Percentiles rank a stretch among this genome's conserved stretches.
phyloP scores from a whole-genome alignment of 2,113 vertebrate genomes.

The Anser cygnoides region DNA sequence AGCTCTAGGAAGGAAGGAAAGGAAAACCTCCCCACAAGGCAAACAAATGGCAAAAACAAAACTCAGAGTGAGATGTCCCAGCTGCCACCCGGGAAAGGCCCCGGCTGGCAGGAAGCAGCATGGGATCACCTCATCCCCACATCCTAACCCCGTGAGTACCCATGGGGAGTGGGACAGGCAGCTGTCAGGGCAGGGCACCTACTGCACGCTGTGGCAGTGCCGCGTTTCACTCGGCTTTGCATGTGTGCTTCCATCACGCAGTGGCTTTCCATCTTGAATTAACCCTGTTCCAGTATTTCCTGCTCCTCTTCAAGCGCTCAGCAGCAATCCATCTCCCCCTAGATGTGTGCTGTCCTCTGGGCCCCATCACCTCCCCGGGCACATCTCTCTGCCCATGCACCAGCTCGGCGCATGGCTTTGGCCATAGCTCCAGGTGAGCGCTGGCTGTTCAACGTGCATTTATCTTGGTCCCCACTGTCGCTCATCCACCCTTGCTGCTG shows the following conservation, averaged over 20 bases:
- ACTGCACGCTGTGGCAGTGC: fast-evolving
- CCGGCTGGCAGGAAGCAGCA: neutral
- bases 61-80: neutral
- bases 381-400: neutral
- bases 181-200: neutral
- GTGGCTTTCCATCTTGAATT: neutral
- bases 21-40: neutral
- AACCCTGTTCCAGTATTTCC: neutral
- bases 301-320: fast-evolving
- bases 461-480: neutral
- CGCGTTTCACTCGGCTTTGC: fast-evolving
- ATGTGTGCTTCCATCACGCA: fast-evolving
- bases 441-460: neutral
- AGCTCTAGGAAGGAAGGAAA: neutral
- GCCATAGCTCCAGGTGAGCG: neutral
- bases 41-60: neutral
- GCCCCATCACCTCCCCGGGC: no score
- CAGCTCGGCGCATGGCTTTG: no score
- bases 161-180: no score
- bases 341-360: fast-evolving
- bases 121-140: neutral
- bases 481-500: neutral
- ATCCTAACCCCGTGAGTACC: neutral
- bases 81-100: neutral
- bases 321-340: fast-evolving